phyloP scores from a whole-genome alignment of 2,113 vertebrate species.

The Platichthys stellatus region DNA sequence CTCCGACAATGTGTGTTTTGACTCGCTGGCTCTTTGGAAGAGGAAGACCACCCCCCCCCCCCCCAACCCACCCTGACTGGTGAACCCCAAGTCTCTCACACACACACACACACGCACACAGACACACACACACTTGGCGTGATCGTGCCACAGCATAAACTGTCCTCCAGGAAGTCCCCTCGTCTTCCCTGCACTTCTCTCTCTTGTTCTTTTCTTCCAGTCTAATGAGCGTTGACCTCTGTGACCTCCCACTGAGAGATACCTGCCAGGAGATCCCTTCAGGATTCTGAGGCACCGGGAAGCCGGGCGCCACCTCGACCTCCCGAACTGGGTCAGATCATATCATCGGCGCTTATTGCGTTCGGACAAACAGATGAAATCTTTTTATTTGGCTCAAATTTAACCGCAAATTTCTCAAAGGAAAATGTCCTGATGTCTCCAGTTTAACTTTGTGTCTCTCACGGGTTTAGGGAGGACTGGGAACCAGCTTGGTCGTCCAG shows the following conservation, averaged over 20 bases:
- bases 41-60: constrained; percentile 47
- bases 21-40: constrained; percentile 31
- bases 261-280: constrained; percentile 15
- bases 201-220: not conserved
- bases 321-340: too few relatives aligned
- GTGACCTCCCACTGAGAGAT: constrained; percentile 27
- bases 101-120: constrained; percentile 11
- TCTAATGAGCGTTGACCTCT: constrained; percentile 52
- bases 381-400: too few relatives aligned
- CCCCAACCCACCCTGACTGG: not conserved
- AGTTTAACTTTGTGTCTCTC: too few relatives aligned
- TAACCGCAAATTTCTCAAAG: too few relatives aligned
- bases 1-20: constrained; percentile 38
- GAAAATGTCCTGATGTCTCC: too few relatives aligned
- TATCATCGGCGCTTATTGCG: too few relatives aligned
- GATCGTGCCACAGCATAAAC: not conserved
- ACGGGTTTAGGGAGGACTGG: too few relatives aligned
- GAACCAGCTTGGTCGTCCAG: too few relatives aligned
- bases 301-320: too few relatives aligned
- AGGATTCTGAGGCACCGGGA: not conserved
- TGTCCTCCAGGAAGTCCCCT: too few relatives aligned
- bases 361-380: too few relatives aligned
- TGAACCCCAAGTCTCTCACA: not conserved
- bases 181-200: not conserved
- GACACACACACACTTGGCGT: not conserved